Evolutionary conservation across 2,888 invertebrate genomes (phyloP), one percentile per base, ranked within the genome.

Genomic region (Dryomyza anilis): DNA sequence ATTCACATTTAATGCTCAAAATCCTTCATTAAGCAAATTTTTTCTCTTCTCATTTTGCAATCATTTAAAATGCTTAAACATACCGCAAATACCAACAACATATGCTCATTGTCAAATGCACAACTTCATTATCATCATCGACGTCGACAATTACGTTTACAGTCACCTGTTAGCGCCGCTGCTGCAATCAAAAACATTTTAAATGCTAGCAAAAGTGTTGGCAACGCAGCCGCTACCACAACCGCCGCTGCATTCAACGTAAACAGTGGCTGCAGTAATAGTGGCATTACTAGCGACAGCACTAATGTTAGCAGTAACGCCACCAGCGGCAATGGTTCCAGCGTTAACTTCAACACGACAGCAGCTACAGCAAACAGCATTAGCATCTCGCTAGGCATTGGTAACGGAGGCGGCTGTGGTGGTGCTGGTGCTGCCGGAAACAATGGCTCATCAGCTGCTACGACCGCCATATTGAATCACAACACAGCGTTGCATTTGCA

Each of bases 141-240:
- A 30, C 16, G 50, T 25, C 33, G 30, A 50, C 45, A 16, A 27
- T 62, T 58, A 58, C 60, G 2, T 27, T 21, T 46, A 25, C 57
- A 79, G 79, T 79, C 80, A 63, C 76, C 80, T 53, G 78, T 79
- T 52, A 80, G 79, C 63, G 79, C 79, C 64, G 80, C 79, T 56
- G 77, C 79, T 57, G 79, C 79, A 56, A 79, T 79, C 61, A 79
- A 79, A 71, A 80, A 72, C 66, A 79, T 79, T 65, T 73, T 79
- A 65, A 79, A 79, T 74, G 79, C 79, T 67, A 80, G 80, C 25
- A 79, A 79, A 72, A 79, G 69, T 74, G 79, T 80, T 48, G 79
- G 79, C 29, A 72, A 63, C 57, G 63, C 69, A 61, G 70, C 71
- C 27, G 64, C 64, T 12, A 48, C 65, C 21, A 27, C 61, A 52